Evolutionary conservation across 2,888 invertebrate species (phyloP), one percentile per base, ranked within the genome.

Genomic region (Cheilosia soror): DNA sequence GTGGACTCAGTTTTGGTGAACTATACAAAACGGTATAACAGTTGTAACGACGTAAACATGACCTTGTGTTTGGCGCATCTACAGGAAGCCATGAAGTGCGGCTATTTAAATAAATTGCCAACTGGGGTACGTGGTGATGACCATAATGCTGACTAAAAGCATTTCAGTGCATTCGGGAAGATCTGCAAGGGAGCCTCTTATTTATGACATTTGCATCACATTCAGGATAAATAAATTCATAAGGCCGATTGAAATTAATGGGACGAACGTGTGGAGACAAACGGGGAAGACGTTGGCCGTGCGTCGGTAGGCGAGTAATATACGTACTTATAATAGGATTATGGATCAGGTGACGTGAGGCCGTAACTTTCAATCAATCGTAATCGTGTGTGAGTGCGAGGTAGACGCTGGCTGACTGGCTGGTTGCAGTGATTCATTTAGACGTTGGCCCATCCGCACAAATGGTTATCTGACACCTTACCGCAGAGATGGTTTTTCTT

Each of bases 301-400:
- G 7, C n/a, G 9, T 42, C 13, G 27, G 53, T 63, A 42, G 40
- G 47, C 57, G 49, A 66, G 51, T 63, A 83, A 68, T 72, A 55
- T 68, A 68, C 62, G 79, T 44, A 75, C 80, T 84, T 71, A 60
- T 84, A 84, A 80, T 75, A 76, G 80, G 84, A 84, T 84, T 84
- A 84, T 76, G 80, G 75, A 75, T 84, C 73, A 80, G 80, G 83
- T 83, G 79, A 79, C 83, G 79, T 79, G 73, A 51, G 71, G 71
- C 80, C 80, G 80, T 84, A 84, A 84, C 65, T 84, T 75, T 84
- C 80, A 84, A 84, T 84, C 80, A 80, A 84, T 65, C 71, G 69
- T 31, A 65, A 49, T 60, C 44, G 53, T 65, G 65, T 71, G 68
- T 60, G 57, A 51, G 49, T 71, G 31, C 5, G 72, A 68, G 72